A percentile compares a stretch with the other conserved stretches of the same genome.
phyloP scores from a whole-genome alignment of 2,888 invertebrate species.

The Diabrotica balteata region DNA sequence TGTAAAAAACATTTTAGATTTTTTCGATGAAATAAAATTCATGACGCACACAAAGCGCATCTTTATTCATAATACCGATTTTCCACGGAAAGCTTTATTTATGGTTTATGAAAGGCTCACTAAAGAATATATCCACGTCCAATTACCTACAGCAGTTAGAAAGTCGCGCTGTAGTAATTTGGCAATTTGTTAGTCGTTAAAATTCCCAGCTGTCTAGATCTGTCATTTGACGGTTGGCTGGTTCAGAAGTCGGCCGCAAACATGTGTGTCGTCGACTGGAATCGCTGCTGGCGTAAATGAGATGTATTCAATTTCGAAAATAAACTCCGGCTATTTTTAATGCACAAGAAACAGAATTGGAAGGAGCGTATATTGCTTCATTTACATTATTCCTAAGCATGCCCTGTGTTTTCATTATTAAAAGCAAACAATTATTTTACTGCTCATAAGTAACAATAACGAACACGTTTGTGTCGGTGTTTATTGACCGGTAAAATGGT shows the following conservation, averaged over 20 bases:
- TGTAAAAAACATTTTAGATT: too few relatives aligned
- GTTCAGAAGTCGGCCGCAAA: conserved; percentile 61
- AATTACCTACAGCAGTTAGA: conserved; percentile 60
- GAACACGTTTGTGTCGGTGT: too few relatives aligned
- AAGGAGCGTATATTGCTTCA: neutral
- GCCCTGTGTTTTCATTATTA: neutral
- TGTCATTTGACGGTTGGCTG: conserved; percentile 62
- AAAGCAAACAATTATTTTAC: too few relatives aligned
- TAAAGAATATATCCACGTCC: conserved; percentile 60
- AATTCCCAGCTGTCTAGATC: conserved; percentile 62
- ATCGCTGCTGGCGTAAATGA: conserved; percentile 37
- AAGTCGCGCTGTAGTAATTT: conserved; percentile 60
- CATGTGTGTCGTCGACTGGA: conserved; percentile 54
- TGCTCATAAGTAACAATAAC: too few relatives aligned
- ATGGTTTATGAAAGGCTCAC: conserved; percentile 35
- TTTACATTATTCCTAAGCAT: conserved; percentile 4
- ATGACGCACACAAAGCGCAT: conserved; percentile 6
- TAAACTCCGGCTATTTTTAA: conserved; percentile 38
- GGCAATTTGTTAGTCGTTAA: conserved; percentile 65
- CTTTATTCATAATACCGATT: conserved; percentile 6
- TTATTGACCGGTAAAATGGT: too few relatives aligned
- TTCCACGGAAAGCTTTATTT: conserved; percentile 32
- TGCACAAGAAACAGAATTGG: conserved; percentile 5
- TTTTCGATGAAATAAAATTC: too few relatives aligned
- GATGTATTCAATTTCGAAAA: conserved; percentile 39